These are phyloP conservation scores for Sitta carolinensis DNA, from an alignment of 2,797 vertebrate species.

Conservation along the genomic window DNA sequence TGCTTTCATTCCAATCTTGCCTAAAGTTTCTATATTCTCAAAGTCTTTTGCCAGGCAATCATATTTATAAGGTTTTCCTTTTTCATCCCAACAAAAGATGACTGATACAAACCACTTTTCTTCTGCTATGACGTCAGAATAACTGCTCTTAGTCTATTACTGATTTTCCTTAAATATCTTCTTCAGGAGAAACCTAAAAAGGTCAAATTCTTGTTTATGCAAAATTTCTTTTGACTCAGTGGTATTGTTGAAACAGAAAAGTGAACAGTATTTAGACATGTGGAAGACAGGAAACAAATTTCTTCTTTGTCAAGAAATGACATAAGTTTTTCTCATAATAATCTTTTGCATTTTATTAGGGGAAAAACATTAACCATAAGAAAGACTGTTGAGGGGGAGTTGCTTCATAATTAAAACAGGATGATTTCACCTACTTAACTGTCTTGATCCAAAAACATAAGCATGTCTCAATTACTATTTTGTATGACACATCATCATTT, in stretches of 20 bases:
- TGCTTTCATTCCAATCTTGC: too few relatives aligned
- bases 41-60: too few relatives aligned
- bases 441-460: background rate
- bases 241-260: background rate
- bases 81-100: background rate
- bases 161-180: background rate
- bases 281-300: slow-evolving; percentile 7
- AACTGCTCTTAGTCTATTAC: slow-evolving; percentile 8
- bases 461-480: slow-evolving; percentile 3
- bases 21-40: too few relatives aligned
- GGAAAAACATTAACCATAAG: background rate
- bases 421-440: slow-evolving; percentile 59
- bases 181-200: background rate
- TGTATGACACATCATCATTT: slow-evolving; percentile 11
- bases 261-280: slow-evolving; percentile 13
- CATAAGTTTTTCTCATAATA: slow-evolving; percentile 18
- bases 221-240: slow-evolving; percentile 1
- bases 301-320: slow-evolving; percentile 19
- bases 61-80: too few relatives aligned
- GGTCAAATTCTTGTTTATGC: background rate
- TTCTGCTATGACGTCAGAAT: background rate
- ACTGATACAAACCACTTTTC: background rate
- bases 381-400: background rate
- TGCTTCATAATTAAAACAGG: slow-evolving; percentile 38
- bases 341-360: background rate